phyloP scores from a whole-genome alignment of 1,140 invertebrate species.

The Nylanderia fulva region DNA sequence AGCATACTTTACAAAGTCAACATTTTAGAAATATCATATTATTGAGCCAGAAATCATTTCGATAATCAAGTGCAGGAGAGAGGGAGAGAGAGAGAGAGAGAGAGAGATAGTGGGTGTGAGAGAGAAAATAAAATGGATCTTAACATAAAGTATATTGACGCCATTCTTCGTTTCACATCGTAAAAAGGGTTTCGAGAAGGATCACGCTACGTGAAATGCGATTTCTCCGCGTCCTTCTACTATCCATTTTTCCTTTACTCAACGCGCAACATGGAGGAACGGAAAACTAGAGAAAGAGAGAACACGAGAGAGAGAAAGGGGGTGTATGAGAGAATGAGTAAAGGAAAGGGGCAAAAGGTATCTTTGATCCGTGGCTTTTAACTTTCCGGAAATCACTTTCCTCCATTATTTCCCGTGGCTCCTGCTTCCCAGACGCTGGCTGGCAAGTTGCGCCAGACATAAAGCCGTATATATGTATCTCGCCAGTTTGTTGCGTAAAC shows the following conservation, averaged over 20 bases:
- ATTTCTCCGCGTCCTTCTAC: slow-evolving; percentile 27
- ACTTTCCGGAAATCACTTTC: slow-evolving; percentile 85
- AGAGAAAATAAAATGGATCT: slow-evolving; percentile 48
- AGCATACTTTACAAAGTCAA: neutral
- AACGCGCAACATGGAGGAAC: slow-evolving; percentile 36
- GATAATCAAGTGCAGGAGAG: neutral
- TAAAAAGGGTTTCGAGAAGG: slow-evolving; percentile 41
- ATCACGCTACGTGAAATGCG: slow-evolving; percentile 53
- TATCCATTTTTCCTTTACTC: slow-evolving; percentile 55
- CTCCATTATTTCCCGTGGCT: slow-evolving; percentile 83
- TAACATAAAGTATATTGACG: slow-evolving; percentile 58
- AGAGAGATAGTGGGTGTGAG: neutral
- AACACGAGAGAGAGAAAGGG: slow-evolving; percentile 39
- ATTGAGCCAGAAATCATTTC: neutral
- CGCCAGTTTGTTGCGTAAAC: slow-evolving; percentile 29
- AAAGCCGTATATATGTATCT: neutral
- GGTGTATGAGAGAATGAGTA: slow-evolving; percentile 40
- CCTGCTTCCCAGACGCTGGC: slow-evolving; percentile 67
- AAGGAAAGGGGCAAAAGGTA: slow-evolving; percentile 69
- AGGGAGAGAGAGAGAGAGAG: too few relatives aligned
- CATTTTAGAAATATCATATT: slow-evolving; percentile 5
- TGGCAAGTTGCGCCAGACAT: slow-evolving; percentile 49
- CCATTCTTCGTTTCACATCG: slow-evolving; percentile 56
- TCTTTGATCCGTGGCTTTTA: slow-evolving; percentile 84
- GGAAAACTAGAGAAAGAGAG: slow-evolving; percentile 26